phyloP scores from a whole-genome alignment of 2,113 vertebrate genomes.

The Ailuropoda melanoleuca region DNA sequence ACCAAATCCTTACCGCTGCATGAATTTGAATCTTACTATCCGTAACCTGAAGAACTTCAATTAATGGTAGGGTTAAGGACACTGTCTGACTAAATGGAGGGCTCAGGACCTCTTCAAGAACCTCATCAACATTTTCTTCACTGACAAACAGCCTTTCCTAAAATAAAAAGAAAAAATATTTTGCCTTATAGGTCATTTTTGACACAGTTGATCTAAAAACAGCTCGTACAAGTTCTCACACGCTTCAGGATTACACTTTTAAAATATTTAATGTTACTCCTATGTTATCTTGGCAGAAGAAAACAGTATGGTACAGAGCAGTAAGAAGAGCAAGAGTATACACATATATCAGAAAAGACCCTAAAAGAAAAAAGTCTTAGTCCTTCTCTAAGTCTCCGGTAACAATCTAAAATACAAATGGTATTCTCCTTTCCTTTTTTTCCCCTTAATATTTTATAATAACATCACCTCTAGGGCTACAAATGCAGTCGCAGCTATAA shows the following conservation, averaged over 20 bases:
- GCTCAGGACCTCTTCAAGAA: conserved; percentile 76
- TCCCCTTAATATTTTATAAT: neutral
- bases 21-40: conserved; percentile 84
- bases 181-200: neutral
- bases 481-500: neutral
- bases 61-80: conserved; percentile 65
- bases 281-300: neutral
- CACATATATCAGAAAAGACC: neutral
- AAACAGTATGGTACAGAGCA: neutral
- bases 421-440: neutral
- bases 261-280: conserved; percentile 16
- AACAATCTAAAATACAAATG: conserved; percentile 18
- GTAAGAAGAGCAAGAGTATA: neutral
- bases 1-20: conserved; percentile 82
- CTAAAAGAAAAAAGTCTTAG: neutral
- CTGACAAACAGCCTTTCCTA: conserved; percentile 86
- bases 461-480: neutral
- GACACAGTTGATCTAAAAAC: neutral
- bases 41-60: conserved; percentile 84
- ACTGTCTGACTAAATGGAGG: conserved; percentile 65
- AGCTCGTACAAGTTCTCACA: neutral
- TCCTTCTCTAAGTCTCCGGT: neutral
- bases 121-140: conserved; percentile 85
- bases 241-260: conserved; percentile 2
- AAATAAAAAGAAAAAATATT: conserved; percentile 62